Base-by-base conservation (phyloP, 2,113 vertebrate species). In the Drymodes brunneopygia region DNA sequence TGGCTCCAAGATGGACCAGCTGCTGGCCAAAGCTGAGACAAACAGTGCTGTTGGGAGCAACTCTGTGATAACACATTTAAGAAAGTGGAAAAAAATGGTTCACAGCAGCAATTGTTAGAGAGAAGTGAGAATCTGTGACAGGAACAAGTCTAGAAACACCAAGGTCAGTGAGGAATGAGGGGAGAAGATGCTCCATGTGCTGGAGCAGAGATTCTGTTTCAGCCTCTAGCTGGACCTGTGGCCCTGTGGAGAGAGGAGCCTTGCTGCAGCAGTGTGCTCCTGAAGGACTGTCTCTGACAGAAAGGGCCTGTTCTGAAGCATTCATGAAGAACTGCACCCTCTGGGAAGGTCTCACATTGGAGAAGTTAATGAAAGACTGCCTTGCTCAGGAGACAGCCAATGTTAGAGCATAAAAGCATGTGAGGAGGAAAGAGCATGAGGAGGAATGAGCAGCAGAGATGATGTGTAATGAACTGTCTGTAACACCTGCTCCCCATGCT, bases 381-480 rank as follows among this genome's bases (percentile, higher is more conserved):
- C 17, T 61, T 47, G 16, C 4, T 9, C 45, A 77, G 38, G 17
- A 70, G 12, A 15, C 17, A 24, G 1, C 6, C 27, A 27, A 42
- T 4, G 7, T 48, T 36, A 19, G 48, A 69, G 12, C 14, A n/a
- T 0, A 33, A n/a, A 53, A 73, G 24, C 2, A 0, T 3, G 1
- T 8, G 48, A 78, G 25, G 35, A 61, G 6, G 58, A n/a, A 56
- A 72, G 29, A 8, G 8, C 1, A 0, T 18, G 42, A 81, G 35
- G 42, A 73, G 9, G 27, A 73, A 69, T 3, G 10, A 74, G 44
- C n/a, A 25, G 61, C 54, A 57, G 54, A 81, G 20, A n/a, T 0
- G 2, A 11, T 1, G 2, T 22, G n/a, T 51, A 12, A n/a, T 47
- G 42, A 62, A 45, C 20, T 44, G 79, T 14, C 15, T 4, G 8